phyloP scores from a whole-genome alignment of 2,113 vertebrate species.

The Coptodon rendalli region DNA sequence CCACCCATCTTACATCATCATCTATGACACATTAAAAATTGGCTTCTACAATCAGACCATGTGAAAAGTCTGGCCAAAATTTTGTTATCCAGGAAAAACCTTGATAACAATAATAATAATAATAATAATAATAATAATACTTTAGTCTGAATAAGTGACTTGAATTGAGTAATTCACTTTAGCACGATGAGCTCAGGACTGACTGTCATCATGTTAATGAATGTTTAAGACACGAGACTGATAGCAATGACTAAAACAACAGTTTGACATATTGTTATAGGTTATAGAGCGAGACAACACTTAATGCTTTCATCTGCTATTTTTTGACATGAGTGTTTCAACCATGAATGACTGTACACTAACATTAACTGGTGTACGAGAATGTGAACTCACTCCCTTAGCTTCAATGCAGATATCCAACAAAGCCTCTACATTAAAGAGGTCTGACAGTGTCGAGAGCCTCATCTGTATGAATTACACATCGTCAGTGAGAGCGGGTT shows the following conservation, averaged over 20 bases:
- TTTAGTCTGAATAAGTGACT: neutral
- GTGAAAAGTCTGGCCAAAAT: neutral
- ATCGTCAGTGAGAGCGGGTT: neutral
- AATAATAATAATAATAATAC: neutral
- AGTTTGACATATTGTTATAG: neutral
- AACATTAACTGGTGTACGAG: neutral
- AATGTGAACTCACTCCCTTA: neutral
- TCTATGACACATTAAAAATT: accelerated
- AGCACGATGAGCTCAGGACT: neutral
- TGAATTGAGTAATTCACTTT: neutral
- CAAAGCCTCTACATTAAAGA: neutral
- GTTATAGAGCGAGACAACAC: neutral
- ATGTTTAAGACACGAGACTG: neutral
- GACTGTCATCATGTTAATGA: neutral
- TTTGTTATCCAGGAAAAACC: neutral
- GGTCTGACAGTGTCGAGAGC: neutral
- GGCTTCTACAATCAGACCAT: neutral
- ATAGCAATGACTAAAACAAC: neutral
- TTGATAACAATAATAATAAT: neutral
- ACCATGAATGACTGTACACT: neutral
- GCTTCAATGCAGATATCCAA: neutral
- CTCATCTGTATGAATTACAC: neutral
- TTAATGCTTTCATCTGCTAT: neutral
- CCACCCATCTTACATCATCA: neutral
- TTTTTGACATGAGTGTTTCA: neutral